Base-by-base conservation (phyloP, 2,888 invertebrate genomes). In the Tipula vernalis region DNA sequence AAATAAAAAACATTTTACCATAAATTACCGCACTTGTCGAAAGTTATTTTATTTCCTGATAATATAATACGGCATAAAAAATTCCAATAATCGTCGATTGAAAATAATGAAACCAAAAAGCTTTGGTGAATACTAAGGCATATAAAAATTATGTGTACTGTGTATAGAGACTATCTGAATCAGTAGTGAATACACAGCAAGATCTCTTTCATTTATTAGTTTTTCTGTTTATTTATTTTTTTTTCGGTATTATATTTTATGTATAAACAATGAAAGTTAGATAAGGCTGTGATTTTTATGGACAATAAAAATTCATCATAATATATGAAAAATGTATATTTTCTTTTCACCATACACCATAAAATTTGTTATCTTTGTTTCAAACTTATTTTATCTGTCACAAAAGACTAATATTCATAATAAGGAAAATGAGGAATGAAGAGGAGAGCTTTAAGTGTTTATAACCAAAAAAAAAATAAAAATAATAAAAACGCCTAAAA, bases 281-380 rank as follows among this genome's bases (percentile, higher is more conserved):
- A 71, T 71, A 71, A 71, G 71, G 28, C 71, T 71, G 71, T 71
- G 71, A 71, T 71, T 71, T 51, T 71, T 71, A 71, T 71, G 71
- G 71, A 71, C 71, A 71, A 71, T 71, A 71, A 71, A 71, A 71
- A 71, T 71, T 71, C 71, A 71, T 71, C 71, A 71, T 71, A 71
- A 71, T 71, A 28, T 71, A 71, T 71, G 28, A 28, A 28, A 57
- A 6, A 71, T 71, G 28, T 71, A 28, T 71, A 51, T 71, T 28
- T 71, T 71, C 71, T 28, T 71, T 71, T 28, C 71, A 71, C 28
- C 71, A 71, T 71, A 71, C 71, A 71, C 71, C 71, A 71, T 71
- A 71, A 71, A 71, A 71, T 71, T 71, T 71, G 71, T 71, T 71
- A 71, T 71, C 71, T 71, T 28, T 71, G 71, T 71, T 71, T 71